Percentiles rank a stretch among this genome's conserved stretches.
These are phyloP conservation scores for Malurus cyaneus DNA, from an alignment of 2,113 vertebrate species.

Conservation along the genomic window DNA sequence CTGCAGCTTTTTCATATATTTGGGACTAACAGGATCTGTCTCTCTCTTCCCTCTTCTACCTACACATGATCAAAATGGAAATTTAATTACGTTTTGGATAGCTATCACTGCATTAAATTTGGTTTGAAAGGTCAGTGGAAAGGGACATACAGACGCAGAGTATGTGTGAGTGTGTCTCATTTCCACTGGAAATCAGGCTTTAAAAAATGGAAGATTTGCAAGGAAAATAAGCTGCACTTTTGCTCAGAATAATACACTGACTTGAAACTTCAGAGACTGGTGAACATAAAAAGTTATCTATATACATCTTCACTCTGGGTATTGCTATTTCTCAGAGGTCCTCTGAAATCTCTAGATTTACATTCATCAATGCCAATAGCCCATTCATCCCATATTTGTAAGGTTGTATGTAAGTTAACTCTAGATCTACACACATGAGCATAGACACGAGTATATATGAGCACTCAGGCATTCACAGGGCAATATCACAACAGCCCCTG, in stretches of 20 bases:
- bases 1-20: not conserved
- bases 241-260: not conserved
- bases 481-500: not conserved
- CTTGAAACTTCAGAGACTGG: not conserved
- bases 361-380: not conserved
- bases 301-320: not conserved
- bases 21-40: not conserved
- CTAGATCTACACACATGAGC: not conserved
- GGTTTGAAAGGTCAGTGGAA: not conserved
- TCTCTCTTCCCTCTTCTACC: not conserved
- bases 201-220: not conserved
- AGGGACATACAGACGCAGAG: not conserved
- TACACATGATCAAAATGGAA: not conserved
- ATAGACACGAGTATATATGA: rapidly evolving
- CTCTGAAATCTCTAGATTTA: not conserved
- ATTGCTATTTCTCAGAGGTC: not conserved
- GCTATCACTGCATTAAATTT: not conserved
- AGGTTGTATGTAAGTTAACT: not conserved
- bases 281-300: not conserved
- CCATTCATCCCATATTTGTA: not conserved
- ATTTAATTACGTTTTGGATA: not conserved
- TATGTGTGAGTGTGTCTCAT: not conserved
- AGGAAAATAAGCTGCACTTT: not conserved
- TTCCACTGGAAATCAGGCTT: not conserved
- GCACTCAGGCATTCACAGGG: not conserved